Evolutionary conservation across 2,113 vertebrate species (phyloP).

Genomic region (Polypterus bichir): DNA sequence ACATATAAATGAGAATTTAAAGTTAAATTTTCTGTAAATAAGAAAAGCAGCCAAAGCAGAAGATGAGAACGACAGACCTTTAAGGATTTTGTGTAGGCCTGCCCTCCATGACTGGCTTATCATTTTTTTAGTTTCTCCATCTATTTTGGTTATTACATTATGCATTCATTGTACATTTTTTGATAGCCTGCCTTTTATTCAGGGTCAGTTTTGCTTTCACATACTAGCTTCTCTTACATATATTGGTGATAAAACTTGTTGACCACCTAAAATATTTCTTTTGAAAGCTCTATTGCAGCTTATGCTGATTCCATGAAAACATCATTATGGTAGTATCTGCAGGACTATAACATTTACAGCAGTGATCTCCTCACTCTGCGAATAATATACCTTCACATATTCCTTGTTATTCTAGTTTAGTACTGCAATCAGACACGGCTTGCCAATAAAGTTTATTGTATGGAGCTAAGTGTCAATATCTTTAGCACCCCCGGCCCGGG

Average conservation of each 20-base stretch:
- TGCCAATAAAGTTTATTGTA: constrained; percentile 99
- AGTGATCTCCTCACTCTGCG: constrained; percentile 3
- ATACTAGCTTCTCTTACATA: not conserved
- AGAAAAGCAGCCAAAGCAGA: too few relatives aligned
- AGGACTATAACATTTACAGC: constrained; percentile 11
- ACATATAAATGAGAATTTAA: too few relatives aligned
- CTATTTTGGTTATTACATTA: too few relatives aligned
- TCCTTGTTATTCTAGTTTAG: constrained; percentile 97
- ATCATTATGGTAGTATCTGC: not conserved
- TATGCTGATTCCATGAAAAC: not conserved
- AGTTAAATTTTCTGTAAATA: too few relatives aligned
- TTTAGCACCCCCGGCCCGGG: constrained; percentile 79
- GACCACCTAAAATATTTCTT: constrained; percentile 1
- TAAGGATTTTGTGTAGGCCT: too few relatives aligned
- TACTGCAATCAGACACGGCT: constrained; percentile 87
- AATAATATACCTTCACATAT: constrained; percentile 53
- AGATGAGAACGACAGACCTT: too few relatives aligned
- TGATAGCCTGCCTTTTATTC: constrained; percentile 1
- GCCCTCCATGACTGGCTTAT: too few relatives aligned
- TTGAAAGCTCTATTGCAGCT: not conserved
- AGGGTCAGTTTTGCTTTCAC: constrained; percentile 1
- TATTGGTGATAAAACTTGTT: constrained; percentile 2
- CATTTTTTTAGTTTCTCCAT: too few relatives aligned
- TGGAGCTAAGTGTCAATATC: constrained; percentile 96
- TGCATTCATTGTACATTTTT: too few relatives aligned